Percentiles rank a stretch among this genome's conserved stretches.
Conservation (phyloP, 1,140 invertebrate species). For the Sarcophaga bullata region DNA sequence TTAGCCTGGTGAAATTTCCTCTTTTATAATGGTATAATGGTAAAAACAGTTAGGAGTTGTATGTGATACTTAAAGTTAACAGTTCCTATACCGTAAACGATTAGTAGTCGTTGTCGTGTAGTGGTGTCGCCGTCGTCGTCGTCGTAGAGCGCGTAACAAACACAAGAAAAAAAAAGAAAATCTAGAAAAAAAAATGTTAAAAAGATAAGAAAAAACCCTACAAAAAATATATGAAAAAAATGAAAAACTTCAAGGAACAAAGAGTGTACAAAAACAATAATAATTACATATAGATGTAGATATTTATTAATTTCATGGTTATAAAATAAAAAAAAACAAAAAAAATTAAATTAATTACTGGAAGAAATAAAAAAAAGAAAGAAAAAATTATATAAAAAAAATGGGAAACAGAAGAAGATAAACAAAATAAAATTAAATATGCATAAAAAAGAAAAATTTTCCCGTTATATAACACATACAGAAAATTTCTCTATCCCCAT, state of each 20-base stretch:
- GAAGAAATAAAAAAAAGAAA: neutral
- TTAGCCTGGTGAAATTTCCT: conserved; percentile 1
- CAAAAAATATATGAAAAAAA: conserved; percentile 34
- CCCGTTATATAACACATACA: neutral
- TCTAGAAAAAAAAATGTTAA: neutral
- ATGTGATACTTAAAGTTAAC: conserved; percentile 39
- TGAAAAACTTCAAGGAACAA: conserved; percentile 17
- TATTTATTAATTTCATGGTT: neutral
- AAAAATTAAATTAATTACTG: neutral
- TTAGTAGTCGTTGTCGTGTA: conserved; percentile 63
- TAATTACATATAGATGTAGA: neutral
- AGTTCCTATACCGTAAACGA: conserved; percentile 8
- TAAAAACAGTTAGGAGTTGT: neutral
- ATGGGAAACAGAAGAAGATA: neutral
- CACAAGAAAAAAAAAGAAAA: conserved; percentile 4
- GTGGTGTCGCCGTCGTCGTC: conserved; percentile 58
- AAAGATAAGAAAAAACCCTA: conserved; percentile 25
- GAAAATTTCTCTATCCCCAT: neutral
- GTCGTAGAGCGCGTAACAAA: conserved; percentile 49
- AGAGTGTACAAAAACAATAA: conserved; percentile 5
- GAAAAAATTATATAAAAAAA: conserved; percentile 11
- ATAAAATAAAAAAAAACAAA: neutral
- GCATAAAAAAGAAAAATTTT: neutral
- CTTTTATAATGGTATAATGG: no score
- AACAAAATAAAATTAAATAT: neutral